phyloP scores from a whole-genome alignment of 1,140 invertebrate genomes.

The Chironomus striatipennis region DNA sequence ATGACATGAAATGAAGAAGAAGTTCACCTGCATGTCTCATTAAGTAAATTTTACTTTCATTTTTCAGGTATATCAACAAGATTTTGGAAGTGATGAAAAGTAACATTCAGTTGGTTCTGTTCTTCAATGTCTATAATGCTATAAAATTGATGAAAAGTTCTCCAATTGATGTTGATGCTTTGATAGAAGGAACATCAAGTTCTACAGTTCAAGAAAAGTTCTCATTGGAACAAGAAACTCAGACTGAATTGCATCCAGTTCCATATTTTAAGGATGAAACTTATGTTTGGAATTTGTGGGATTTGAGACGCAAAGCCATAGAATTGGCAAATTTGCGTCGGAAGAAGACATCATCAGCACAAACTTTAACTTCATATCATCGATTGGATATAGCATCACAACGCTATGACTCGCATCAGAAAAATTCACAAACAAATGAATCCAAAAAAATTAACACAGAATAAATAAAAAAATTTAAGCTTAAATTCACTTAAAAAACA shows the following conservation, averaged over 20 bases:
- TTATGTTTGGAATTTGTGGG: constrained; percentile 26
- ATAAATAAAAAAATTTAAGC: too few relatives aligned
- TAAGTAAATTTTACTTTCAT: background rate
- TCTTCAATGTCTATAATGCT: constrained; percentile 4
- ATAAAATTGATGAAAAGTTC: background rate
- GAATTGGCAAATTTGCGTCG: constrained; percentile 25
- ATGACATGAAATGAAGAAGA: too few relatives aligned
- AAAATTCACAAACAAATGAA: background rate
- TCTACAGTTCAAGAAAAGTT: background rate
- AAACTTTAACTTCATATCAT: constrained; percentile 21
- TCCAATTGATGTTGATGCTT: background rate
- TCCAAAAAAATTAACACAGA: background rate
- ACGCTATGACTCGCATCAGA: background rate
- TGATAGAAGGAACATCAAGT: background rate
- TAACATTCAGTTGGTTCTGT: background rate
- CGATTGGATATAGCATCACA: background rate
- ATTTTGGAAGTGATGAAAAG: background rate
- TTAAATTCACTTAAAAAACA: background rate
- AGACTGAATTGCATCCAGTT: constrained; percentile 25
- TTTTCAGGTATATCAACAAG: background rate
- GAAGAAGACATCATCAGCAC: constrained; percentile 17
- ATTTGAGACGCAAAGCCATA: constrained; percentile 24
- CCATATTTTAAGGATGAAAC: constrained; percentile 21
- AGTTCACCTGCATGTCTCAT: background rate
- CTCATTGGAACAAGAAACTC: background rate